Evolutionary conservation across 2,113 vertebrate species (phyloP).

Genomic region (Numenius arquata): DNA sequence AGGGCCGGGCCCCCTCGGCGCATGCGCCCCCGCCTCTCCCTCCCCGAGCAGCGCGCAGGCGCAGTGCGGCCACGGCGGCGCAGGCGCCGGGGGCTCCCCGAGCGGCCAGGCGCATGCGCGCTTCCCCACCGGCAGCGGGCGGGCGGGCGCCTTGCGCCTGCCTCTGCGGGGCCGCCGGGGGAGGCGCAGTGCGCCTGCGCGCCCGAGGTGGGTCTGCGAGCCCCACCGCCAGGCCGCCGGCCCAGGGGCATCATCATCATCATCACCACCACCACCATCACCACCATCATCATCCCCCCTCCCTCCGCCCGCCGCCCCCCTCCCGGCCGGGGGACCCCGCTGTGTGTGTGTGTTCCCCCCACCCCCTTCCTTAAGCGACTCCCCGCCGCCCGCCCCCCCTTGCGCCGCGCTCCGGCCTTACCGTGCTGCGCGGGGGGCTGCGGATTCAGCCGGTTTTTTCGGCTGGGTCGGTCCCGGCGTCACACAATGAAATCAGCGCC

Average conservation of each 20-base stretch:
- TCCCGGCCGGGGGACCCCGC: not conserved
- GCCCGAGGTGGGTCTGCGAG: not conserved
- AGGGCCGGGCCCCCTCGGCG: fast-evolving
- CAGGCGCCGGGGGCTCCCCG: not conserved
- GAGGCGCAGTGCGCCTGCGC: not conserved
- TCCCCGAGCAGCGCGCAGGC: not conserved
- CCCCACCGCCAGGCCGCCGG: not conserved
- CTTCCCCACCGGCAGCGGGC: not conserved
- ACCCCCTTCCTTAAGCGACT: not conserved
- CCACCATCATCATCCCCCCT: not conserved
- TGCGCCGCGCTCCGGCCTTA: not conserved
- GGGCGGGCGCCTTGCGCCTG: not conserved
- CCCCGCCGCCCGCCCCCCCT: not conserved
- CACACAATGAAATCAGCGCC: slow-evolving; percentile 98
- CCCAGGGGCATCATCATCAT: not conserved
- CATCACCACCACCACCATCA: not conserved
- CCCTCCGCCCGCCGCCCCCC: not conserved
- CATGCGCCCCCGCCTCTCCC: not conserved
- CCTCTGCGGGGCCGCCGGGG: not conserved
- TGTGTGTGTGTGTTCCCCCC: no score
- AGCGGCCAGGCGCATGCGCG: not conserved
- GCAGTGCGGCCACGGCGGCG: not conserved
- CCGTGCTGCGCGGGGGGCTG: not conserved
- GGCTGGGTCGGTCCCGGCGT: slow-evolving; percentile 82
- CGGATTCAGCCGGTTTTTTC: slow-evolving; percentile 91